These are phyloP conservation scores for cat (Felis catus) DNA, from an alignment of 2,113 vertebrate species.

Conservation along the genomic window F.catus_Fca126_mat1.0 CM031413.1:146022001-146022500, in stretches of 20 bases:
- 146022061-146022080: background rate
- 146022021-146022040: background rate
- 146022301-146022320: background rate
- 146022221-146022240: background rate
- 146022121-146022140: background rate
- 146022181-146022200: background rate
- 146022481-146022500: background rate
- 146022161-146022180: background rate
- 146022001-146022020: background rate
- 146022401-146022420: background rate
- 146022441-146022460: background rate
- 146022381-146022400: background rate
- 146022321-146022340: background rate
- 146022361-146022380: background rate
- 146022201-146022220: background rate
- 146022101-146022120: background rate
- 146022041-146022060: background rate
- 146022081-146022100: background rate
- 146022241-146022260: background rate
- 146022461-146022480: background rate
- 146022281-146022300: background rate
- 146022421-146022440: background rate
- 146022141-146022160: background rate
- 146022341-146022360: background rate
- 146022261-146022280: background rate